These are phyloP conservation scores for Leptobrachium ailaonicum DNA, from an alignment of 2,113 vertebrate species.

Conservation along the genomic window DNA sequence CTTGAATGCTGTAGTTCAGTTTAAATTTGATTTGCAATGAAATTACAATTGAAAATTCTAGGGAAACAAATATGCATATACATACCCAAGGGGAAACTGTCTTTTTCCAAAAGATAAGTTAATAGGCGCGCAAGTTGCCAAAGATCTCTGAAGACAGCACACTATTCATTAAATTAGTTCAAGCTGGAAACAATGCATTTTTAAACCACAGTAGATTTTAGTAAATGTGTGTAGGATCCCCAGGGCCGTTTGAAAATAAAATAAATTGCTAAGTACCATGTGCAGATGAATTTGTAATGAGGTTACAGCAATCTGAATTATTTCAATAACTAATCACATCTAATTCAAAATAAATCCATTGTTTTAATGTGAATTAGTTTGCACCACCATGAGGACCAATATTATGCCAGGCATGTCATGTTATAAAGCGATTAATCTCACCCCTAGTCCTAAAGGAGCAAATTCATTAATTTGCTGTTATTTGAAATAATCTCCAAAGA, in stretches of 20 bases:
- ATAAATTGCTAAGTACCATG: not conserved
- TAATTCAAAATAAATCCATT: not conserved
- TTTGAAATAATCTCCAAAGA: no score
- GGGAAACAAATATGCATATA: not conserved
- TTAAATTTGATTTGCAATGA: not conserved
- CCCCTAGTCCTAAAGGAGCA: no score
- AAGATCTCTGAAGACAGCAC: not conserved
- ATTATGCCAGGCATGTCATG: not conserved
- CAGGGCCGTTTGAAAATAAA: not conserved
- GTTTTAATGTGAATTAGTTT: not conserved
- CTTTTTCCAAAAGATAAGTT: not conserved
- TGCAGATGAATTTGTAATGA: not conserved
- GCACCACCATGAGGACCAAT: no score
- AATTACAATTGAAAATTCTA: not conserved
- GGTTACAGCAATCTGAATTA: not conserved
- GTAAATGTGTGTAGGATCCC: not conserved
- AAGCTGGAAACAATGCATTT: not conserved
- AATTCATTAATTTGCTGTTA: no score
- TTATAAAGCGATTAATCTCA: no score
- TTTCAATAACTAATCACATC: constrained; percentile 6
- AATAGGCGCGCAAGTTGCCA: not conserved
- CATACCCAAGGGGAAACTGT: not conserved
- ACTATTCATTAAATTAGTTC: constrained; percentile 5
- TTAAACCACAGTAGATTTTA: not conserved
- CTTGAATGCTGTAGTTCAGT: not conserved